phyloP scores from a whole-genome alignment of 2,797 vertebrate species.

The Lophura swinhoii region DNA sequence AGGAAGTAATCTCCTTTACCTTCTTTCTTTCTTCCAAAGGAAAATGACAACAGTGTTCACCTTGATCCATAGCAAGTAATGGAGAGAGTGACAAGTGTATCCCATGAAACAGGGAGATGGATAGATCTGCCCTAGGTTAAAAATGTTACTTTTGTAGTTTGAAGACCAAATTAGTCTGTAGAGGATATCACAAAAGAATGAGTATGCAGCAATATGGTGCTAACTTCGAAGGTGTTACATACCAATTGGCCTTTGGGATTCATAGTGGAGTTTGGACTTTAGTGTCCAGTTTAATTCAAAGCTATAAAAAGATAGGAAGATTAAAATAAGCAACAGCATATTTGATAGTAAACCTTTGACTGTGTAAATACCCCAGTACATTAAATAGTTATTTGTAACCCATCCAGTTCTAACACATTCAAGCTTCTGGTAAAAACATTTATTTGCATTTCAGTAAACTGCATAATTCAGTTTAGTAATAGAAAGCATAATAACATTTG shows the following conservation, averaged over 20 bases:
- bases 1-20: neutral
- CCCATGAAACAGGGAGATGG: neutral
- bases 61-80: neutral
- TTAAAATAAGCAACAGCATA: neutral
- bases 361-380: neutral
- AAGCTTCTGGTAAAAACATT: neutral
- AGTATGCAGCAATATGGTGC: neutral
- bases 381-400: neutral
- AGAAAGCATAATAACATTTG: neutral
- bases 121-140: neutral
- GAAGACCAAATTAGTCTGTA: neutral
- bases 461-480: neutral
- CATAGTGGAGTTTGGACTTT: neutral
- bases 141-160: neutral
- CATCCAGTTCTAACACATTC: neutral
- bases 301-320: neutral
- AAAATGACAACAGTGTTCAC: neutral
- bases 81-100: neutral
- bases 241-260: neutral
- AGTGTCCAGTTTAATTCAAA: neutral
- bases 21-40: neutral
- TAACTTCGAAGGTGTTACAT: neutral
- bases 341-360: neutral
- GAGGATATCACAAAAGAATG: neutral
- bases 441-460: neutral